Percentiles rank a stretch among this genome's conserved stretches.
phyloP scores from a whole-genome alignment of 2,797 vertebrate genomes.

The Zalophus californianus region DNA sequence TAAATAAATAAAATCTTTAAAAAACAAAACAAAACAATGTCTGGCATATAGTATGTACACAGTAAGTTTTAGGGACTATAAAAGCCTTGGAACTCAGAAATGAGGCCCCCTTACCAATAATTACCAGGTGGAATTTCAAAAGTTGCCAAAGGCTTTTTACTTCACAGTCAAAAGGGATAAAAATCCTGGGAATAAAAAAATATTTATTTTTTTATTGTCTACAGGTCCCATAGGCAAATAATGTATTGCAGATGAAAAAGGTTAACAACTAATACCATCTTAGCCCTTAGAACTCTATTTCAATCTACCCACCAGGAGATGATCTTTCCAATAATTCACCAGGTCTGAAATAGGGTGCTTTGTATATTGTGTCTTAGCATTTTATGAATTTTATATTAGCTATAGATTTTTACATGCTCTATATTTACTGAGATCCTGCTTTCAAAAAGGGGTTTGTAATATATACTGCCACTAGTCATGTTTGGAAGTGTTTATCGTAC shows the following conservation, averaged over 20 bases:
- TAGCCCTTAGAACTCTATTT: neutral
- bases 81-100: neutral
- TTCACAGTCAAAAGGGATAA: neutral
- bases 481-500: neutral
- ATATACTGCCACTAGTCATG: neutral
- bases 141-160: neutral
- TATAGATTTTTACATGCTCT: neutral
- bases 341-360: neutral
- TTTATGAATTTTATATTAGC: neutral
- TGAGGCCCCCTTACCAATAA: neutral
- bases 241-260: neutral
- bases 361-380: neutral
- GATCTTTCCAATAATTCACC: neutral
- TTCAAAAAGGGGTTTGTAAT: neutral
- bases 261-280: neutral
- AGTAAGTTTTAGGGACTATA: neutral
- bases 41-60: neutral
- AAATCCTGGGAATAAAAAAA: neutral
- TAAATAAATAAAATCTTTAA: neutral
- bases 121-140: neutral
- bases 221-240: neutral
- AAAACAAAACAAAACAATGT: neutral
- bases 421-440: neutral
- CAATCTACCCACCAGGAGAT: neutral
- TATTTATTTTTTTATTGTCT: neutral